phyloP scores from a whole-genome alignment of 2,797 vertebrate genomes.

The Leucoraja ocellata region DNA sequence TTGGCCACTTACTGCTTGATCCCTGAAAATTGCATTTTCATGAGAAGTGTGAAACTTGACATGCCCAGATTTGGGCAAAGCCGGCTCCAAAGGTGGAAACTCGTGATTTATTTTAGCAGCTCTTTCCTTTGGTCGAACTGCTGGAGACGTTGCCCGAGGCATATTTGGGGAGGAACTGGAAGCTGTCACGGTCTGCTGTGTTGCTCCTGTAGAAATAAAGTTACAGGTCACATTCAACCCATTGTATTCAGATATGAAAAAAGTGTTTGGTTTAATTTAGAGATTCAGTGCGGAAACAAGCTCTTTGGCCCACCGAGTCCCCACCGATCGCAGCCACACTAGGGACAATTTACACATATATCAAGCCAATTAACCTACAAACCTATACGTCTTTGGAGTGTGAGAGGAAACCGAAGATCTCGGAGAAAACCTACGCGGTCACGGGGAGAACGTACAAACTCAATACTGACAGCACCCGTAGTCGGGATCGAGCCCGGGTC shows the following conservation, averaged over 20 bases:
- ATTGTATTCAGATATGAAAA: not conserved
- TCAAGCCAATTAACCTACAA: too few relatives aligned
- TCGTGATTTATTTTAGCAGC: conserved; percentile 56
- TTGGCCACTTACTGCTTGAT: conserved; percentile 53
- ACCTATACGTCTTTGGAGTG: too few relatives aligned
- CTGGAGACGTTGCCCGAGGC: conserved; percentile 57
- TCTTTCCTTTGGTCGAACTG: conserved; percentile 82
- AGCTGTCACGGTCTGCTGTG: conserved; percentile 48
- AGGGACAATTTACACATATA: too few relatives aligned
- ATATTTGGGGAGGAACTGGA: conserved; percentile 44
- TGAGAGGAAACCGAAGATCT: too few relatives aligned
- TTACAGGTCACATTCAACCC: not conserved
- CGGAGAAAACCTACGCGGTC: too few relatives aligned
- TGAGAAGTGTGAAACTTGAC: conserved; percentile 52
- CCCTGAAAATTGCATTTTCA: conserved; percentile 44
- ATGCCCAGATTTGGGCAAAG: conserved; percentile 44
- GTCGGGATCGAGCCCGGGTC: too few relatives aligned
- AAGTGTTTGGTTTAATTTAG: conserved; percentile 9
- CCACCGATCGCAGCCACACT: too few relatives aligned
- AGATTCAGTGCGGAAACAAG: too few relatives aligned
- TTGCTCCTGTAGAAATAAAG: conserved; percentile 55
- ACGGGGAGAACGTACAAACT: too few relatives aligned
- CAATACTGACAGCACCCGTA: too few relatives aligned
- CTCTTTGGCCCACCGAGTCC: too few relatives aligned
- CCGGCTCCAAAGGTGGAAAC: conserved; percentile 49